Evolutionary conservation across 2,113 vertebrate genomes (phyloP).

Genomic region (Psephotus haematonotus): DNA sequence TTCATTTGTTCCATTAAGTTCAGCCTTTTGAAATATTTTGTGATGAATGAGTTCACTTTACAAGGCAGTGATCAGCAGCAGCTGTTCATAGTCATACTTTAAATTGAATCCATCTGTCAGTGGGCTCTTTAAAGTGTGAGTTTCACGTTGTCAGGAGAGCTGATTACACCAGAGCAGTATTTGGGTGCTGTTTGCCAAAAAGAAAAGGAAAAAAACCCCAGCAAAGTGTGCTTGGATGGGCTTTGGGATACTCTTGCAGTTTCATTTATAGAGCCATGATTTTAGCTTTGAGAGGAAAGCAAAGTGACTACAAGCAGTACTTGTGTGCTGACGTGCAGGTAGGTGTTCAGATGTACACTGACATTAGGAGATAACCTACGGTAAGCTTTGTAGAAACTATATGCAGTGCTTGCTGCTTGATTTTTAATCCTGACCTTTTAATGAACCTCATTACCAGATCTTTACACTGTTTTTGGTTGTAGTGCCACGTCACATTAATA

Average conservation of each 20-base stretch:
- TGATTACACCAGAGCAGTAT: not conserved
- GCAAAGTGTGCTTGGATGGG: not conserved
- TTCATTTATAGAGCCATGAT: not conserved
- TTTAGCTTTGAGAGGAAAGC: not conserved
- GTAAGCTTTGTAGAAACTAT: not conserved
- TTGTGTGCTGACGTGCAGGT: not conserved
- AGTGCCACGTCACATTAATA: not conserved
- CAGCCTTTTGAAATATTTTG: conserved; percentile 35
- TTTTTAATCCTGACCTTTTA: not conserved
- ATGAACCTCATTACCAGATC: not conserved
- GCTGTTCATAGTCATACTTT: conserved; percentile 37
- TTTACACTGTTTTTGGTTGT: not conserved
- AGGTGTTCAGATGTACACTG: not conserved
- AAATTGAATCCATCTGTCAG: conserved; percentile 43
- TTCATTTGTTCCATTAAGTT: conserved; percentile 37
- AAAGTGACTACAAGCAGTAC: not conserved
- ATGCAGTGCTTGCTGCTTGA: not conserved
- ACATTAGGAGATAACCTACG: not conserved
- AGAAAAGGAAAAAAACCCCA: not conserved
- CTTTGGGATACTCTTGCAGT: not conserved
- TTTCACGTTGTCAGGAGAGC: not conserved
- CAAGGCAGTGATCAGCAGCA: conserved; percentile 41
- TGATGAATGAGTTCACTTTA: conserved; percentile 13
- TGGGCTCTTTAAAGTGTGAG: not conserved
- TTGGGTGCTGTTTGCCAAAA: not conserved